Evolutionary conservation across 1,140 invertebrate species (phyloP), one percentile per base, ranked within the genome.

Genomic region (Zaprionus africanus): DNA sequence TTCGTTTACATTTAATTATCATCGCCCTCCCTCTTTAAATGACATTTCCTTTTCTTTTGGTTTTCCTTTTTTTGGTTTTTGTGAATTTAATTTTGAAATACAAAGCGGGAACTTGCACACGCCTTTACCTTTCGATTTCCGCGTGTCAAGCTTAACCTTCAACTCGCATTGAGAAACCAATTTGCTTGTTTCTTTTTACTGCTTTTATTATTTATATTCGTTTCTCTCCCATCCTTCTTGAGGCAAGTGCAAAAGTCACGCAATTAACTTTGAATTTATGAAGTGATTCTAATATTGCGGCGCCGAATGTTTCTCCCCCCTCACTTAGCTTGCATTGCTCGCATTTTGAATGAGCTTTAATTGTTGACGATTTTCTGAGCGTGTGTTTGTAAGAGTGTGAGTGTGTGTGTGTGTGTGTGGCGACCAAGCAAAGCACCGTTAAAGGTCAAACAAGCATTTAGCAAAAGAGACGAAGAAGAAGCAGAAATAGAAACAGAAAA

Each of bases 271-370:
- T 68, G 78, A 78, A 78, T 84, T 87, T 76, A 84, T 81, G 62
- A 75, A 76, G 85, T 84, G 81, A 79, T 81, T 79, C 84, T 88
- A 84, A 80, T 58, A 72, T 67, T 41, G 65, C 71, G 81, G n/a
- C 68, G 83, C 41, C 54, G 65, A 68, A 66, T 90, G 78, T 83
- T 22, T 53, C 31, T 57, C 58, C n/a, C 41, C 41, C 41, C 41
- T 36, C 28, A 31, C 53, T 54, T 9, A 57, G 68, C 81, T 86
- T 66, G 53, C 71, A 82, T 73, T 81, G 83, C 79, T 88, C 78
- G 85, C 85, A 76, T 90, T 90, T 85, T 90, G 85, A 88, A 88
- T 88, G 76, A 75, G 81, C 79, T 90, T 90, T 90, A 88, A 90
- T 90, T 90, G 85, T 90, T 90, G 85, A 66, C 68, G 75, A 84